These are phyloP conservation scores for crab-eating macaque (Macaca fascicularis) DNA, from an alignment of 2,113 vertebrate genomes.

Conservation along the genomic window T2T-MFA8v1.1 NC_088380.1:29703501-29704000, in stretches of 20 bases:
- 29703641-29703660: not conserved
- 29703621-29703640: not conserved
- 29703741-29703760: not conserved
- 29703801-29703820: not conserved
- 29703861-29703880: not conserved
- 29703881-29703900: not conserved
- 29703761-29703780: not conserved
- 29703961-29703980: not conserved
- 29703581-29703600: not conserved
- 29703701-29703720: not conserved
- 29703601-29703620: not conserved
- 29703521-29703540: not conserved
- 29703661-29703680: not conserved
- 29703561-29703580: not conserved
- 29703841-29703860: not conserved
- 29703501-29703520: not conserved
- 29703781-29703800: not conserved
- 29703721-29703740: not conserved
- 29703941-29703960: not conserved
- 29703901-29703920: not conserved
- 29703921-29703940: not conserved
- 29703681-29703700: not conserved
- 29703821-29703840: not conserved
- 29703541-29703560: not conserved
- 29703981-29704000: not conserved